A percentile compares a stretch with the other conserved stretches of the same genome.
These are phyloP conservation scores for Dendroctonus ponderosae DNA, from an alignment of 1,140 invertebrate species.

Conservation along the genomic window DNA sequence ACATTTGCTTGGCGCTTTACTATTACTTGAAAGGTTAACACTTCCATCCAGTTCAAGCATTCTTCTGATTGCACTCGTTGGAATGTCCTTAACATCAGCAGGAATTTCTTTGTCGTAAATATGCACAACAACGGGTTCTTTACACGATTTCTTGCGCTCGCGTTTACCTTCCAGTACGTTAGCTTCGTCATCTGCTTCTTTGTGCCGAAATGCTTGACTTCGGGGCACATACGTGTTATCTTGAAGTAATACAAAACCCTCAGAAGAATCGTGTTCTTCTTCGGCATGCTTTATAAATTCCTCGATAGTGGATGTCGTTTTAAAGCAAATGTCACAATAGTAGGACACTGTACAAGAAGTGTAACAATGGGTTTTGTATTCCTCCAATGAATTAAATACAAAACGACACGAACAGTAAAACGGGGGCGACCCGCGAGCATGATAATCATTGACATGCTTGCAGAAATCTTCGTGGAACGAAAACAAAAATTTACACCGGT, in stretches of 20 bases:
- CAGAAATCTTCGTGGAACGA: conserved; percentile 46
- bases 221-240: conserved; percentile 40
- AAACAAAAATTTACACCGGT: conserved; percentile 43
- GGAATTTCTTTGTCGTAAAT: conserved; percentile 21
- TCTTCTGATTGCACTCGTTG: conserved; percentile 16
- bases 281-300: conserved; percentile 42
- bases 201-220: conserved; percentile 7
- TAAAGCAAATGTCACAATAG: conserved; percentile 46
- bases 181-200: conserved; percentile 19
- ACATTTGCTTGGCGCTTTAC: conserved; percentile 40
- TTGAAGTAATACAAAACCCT: conserved; percentile 42
- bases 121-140: conserved; percentile 21
- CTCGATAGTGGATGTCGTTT: conserved; percentile 38
- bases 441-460: conserved; percentile 44
- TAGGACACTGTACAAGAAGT: conserved; percentile 43
- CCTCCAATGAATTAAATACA: conserved; percentile 39
- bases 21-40: background rate
- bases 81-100: conserved; percentile 5
- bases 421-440: conserved; percentile 29
- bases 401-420: conserved; percentile 38
- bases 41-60: conserved; percentile 3
- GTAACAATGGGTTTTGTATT: conserved; percentile 44
- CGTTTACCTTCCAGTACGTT: conserved; percentile 28
- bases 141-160: conserved; percentile 28
- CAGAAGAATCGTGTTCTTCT: conserved; percentile 42